Percentiles rank a stretch among this genome's conserved stretches.
phyloP scores from a whole-genome alignment of 2,113 vertebrate genomes.

The Otocyon megalotis region DNA sequence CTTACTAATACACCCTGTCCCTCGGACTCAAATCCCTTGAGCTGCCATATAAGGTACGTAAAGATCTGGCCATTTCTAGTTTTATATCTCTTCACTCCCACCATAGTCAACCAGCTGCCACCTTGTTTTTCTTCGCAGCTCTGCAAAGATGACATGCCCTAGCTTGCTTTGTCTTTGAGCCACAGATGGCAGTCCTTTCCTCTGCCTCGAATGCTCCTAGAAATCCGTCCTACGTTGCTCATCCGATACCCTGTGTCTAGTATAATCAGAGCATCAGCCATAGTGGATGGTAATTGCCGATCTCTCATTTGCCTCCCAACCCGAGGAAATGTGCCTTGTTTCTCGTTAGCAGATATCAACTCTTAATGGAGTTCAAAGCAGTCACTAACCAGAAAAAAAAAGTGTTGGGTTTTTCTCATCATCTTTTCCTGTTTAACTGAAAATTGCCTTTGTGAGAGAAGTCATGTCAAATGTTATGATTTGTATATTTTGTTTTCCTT shows the following conservation, averaged over 20 bases:
- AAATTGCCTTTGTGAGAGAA: background rate
- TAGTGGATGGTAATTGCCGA: accelerated
- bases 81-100: background rate
- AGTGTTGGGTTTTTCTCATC: too few species aligned
- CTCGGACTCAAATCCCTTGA: background rate
- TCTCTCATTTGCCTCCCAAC: background rate
- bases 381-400: background rate
- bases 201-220: background rate
- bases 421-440: background rate
- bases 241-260: background rate
- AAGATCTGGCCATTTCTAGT: background rate
- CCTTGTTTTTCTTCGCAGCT: background rate
- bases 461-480: background rate
- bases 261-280: too few species aligned
- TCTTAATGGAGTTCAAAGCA: background rate
- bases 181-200: background rate
- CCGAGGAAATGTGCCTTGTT: background rate
- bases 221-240: background rate
- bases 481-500: background rate
- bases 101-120: background rate
- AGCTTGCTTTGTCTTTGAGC: background rate
- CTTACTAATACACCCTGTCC: background rate
- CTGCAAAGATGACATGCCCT: background rate
- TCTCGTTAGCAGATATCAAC: background rate
- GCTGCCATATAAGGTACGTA: too few species aligned